phyloP scores from a whole-genome alignment of 2,888 invertebrate genomes.

The Scaptomyza reducta region DNA sequence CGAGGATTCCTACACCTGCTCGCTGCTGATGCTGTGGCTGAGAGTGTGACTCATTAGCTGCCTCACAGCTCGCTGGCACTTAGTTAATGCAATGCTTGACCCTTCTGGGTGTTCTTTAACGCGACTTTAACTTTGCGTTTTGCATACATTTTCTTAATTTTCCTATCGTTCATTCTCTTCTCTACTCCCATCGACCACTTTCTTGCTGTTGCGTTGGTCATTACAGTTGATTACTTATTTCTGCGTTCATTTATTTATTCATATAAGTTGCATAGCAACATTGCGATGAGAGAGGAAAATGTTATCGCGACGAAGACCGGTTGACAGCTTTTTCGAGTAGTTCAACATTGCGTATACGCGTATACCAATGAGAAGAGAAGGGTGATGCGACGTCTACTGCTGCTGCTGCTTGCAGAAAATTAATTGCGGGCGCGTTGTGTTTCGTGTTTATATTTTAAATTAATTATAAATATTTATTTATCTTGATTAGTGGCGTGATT shows the following conservation, averaged over 20 bases:
- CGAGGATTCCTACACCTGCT: constrained; percentile 47
- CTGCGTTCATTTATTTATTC: constrained; percentile 78
- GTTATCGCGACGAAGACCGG: constrained; percentile 42
- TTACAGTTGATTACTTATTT: constrained; percentile 77
- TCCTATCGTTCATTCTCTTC: constrained; percentile 4
- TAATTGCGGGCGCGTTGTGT: constrained; percentile 67
- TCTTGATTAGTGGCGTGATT: constrained; percentile 68
- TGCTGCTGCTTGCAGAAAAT: constrained; percentile 47
- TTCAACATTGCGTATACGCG: constrained; percentile 36
- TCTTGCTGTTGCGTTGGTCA: constrained; percentile 46
- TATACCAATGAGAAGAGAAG: background rate
- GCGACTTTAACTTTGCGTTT: constrained; percentile 45
- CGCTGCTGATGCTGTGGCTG: constrained; percentile 18
- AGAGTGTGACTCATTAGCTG: constrained; percentile 63
- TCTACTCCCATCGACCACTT: constrained; percentile 11
- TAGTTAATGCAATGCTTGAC: constrained; percentile 42
- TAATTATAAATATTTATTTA: constrained; percentile 81
- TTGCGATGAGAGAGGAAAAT: constrained; percentile 38
- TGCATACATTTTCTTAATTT: constrained; percentile 64
- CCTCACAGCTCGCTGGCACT: constrained; percentile 16
- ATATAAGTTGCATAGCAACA: constrained; percentile 49
- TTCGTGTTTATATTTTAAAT: constrained; percentile 77
- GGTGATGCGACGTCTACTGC: background rate
- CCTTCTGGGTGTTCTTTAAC: constrained; percentile 33
- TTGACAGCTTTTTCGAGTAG: constrained; percentile 20